Evolutionary conservation across 92 coral and sea anemone genomes (phyloP), one percentile per base, ranked within the genome.

Genomic region (Galaxea fascicularis): DNA sequence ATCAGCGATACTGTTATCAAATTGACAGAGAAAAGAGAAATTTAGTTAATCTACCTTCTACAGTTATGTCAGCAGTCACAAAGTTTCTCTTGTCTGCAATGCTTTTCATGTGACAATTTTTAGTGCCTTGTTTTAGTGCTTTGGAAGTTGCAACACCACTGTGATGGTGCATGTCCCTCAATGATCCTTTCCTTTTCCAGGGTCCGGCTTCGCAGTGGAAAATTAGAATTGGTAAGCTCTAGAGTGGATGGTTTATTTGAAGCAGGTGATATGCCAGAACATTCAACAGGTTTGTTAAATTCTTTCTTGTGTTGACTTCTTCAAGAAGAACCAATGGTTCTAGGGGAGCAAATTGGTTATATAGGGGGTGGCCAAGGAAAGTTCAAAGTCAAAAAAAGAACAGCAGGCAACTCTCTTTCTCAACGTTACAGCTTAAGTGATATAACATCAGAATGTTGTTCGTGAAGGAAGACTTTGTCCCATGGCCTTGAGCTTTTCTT

Each of bases 181-280:
- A 0, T 22, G 17, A n/a, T 65, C 79, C 6, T 39, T 58, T 24
- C 64, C 24, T 45, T 54, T 20, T 47, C 21, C 86, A 91, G 95
- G 70, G 95, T 91, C 31, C 89, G 95, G 27, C 86, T 91, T 83
- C 88, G 92, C 56, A 91, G 95, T 88, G 95, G 95, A 35, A 88
- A 82, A 83, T 78, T 91, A 58, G 95, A 91, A 72, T 71, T 91
- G 18, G 92, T 91, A 41, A 85, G 79, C 52, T 57, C 59, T 10
- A 78, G 95, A 26, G 82, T 79, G 64, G 95, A 91, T 62, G 92
- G 95, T 1, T 73, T 91, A 18, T 91, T 88, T 91, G 92, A 89
- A 47, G 95, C 95, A 54, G 95, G 89, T 25, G 95, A 91, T 76
- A 88, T 91, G 95, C 86, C 92, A 9, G 95, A 88, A 76, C 95